phyloP scores from a whole-genome alignment of 2,888 invertebrate genomes.

The Nebria brevicollis region DNA sequence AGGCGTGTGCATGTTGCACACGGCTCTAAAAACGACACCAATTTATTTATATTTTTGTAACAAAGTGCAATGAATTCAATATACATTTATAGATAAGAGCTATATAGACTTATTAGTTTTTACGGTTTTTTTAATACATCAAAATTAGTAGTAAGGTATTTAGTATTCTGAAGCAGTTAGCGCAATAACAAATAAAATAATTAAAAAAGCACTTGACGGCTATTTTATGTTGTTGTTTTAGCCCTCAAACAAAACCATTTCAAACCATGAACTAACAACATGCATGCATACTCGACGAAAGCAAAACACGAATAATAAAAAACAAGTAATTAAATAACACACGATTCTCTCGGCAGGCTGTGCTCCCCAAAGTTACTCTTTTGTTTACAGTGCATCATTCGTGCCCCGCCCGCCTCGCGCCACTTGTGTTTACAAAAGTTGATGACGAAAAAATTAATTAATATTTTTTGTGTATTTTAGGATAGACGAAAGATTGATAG shows the following conservation, averaged over 20 bases:
- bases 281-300: not conserved
- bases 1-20: too few species aligned
- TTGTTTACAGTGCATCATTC: not conserved
- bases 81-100: too few species aligned
- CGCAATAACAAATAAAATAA: not conserved
- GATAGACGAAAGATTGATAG: not conserved
- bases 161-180: not conserved
- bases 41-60: too few species aligned
- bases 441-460: not conserved
- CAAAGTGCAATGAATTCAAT: too few species aligned
- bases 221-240: not conserved
- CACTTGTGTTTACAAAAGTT: not conserved
- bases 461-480: not conserved
- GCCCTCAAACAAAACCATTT: not conserved
- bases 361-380: not conserved
- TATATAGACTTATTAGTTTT: too few species aligned
- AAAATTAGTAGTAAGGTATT: not conserved
- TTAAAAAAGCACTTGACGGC: not conserved
- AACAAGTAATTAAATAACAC: slow-evolving; percentile 1
- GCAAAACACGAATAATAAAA: not conserved
- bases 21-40: too few species aligned
- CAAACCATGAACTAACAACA: not conserved
- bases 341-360: not conserved
- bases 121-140: too few species aligned
- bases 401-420: not conserved